Conservation (phyloP, 2,888 invertebrate genomes). For the Melanchra persicariae region DNA sequence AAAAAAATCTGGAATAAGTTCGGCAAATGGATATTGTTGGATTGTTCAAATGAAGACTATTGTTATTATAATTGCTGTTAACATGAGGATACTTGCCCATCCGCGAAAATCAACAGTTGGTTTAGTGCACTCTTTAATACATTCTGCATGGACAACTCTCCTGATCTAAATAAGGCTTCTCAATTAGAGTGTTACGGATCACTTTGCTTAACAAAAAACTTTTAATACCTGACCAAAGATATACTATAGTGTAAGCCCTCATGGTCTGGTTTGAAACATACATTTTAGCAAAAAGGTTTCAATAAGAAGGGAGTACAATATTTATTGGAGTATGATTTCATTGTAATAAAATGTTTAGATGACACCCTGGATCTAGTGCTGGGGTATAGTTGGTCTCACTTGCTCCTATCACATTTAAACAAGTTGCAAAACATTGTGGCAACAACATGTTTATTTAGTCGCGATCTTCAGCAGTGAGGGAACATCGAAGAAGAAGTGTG, state of each 20-base stretch:
- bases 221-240: slow-evolving; percentile 46
- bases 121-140: neutral
- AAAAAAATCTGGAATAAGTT: neutral
- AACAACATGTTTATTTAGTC: neutral
- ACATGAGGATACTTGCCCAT: neutral
- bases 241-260: slow-evolving; percentile 31
- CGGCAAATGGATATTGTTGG: neutral
- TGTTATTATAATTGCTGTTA: neutral
- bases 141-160: neutral
- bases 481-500: no score
- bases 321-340: slow-evolving; percentile 46
- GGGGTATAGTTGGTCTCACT: slow-evolving; percentile 28
- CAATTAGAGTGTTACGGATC: neutral
- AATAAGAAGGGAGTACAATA: slow-evolving; percentile 47
- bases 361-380: slow-evolving; percentile 39
- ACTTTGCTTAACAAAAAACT: neutral
- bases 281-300: slow-evolving; percentile 17
- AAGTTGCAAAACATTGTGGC: neutral
- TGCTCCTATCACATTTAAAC: slow-evolving; percentile 13
- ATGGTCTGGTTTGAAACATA: slow-evolving; percentile 26
- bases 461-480: no score
- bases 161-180: slow-evolving; percentile 11
- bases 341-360: slow-evolving; percentile 42
- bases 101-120: neutral
- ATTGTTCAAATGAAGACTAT: neutral